A percentile compares a stretch with the other conserved stretches of the same genome.
Conservation (phyloP, 2,113 vertebrate species). For the Solenodon paradoxus region DNA sequence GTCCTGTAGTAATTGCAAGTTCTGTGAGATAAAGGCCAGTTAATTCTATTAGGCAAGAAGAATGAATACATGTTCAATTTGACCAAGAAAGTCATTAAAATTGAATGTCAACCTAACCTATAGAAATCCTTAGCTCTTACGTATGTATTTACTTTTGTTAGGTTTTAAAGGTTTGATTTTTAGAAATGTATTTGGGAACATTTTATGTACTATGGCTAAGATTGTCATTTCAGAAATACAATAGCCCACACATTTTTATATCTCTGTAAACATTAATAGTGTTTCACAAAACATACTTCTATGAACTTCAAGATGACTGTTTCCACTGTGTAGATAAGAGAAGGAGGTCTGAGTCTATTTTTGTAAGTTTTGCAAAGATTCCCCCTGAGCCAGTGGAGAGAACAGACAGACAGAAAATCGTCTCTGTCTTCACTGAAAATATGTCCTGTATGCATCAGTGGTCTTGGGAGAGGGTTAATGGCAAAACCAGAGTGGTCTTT, state of each 20-base stretch:
- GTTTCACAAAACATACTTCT: neutral
- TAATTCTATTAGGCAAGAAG: neutral
- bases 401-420: neutral
- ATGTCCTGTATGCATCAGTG: neutral
- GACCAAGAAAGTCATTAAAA: neutral
- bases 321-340: neutral
- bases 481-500: neutral
- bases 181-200: neutral
- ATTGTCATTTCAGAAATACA: neutral
- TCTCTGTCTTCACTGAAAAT: conserved; percentile 27
- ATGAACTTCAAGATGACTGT: neutral
- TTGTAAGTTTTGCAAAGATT: conserved; percentile 33
- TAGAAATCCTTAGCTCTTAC: neutral
- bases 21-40: conserved; percentile 25
- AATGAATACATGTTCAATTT: neutral
- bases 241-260: neutral
- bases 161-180: conserved; percentile 12
- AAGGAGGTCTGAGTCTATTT: conserved; percentile 15
- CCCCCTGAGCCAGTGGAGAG: neutral
- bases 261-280: conserved; percentile 2
- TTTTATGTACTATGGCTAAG: neutral
- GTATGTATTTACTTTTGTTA: conserved; percentile 15
- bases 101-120: neutral
- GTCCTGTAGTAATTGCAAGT: neutral
- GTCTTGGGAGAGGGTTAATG: neutral